Evolutionary conservation across 2,888 invertebrate species (phyloP), one percentile per base, ranked within the genome.

Genomic region (Ferrisia virgata): DNA sequence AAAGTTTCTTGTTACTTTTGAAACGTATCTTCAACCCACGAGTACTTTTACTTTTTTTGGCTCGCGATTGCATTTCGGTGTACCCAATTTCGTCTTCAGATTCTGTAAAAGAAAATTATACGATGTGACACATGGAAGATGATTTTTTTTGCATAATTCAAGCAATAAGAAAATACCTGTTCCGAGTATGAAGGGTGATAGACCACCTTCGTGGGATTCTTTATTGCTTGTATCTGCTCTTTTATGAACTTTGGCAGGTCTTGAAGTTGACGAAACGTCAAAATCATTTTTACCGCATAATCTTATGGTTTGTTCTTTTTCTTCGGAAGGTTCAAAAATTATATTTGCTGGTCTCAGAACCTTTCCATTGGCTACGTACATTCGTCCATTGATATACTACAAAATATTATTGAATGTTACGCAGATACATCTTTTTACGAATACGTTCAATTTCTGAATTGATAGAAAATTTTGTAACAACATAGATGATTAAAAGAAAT

Each of bases 301-400:
- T 36, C 83, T 40, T n/a, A 22, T 43, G 2, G 72, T 83, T 18
- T 83, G 64, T 18, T 83, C 83, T 28, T 40, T 43, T 47, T 83
- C 72, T 40, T 83, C 76, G 22, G 72, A 28, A 18, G 76, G 47
- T 47, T 89, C 89, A 87, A 91, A 91, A 22, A 90, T 91, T 82
- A 94, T 91, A 87, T 92, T 91, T 0, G 93, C 94, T 11, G 93
- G 91, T 76, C 93, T 91, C 84, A 94, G 88, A 79, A 92, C 91
- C 87, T 93, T 91, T 0, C 93, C 93, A 83, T 93, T 92, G 89
- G 94, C 93, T 1, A 94, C 89, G 87, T 92, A 94, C 15, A 94
- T 92, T 86, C 92, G 91, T 0, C 94, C 94, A 88, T 94, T 94
- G 25, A 94, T 90, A 88, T 94, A 94, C 94, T 94, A 89, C 31